Percentiles rank a stretch among this genome's conserved stretches.
Conservation (phyloP, 1,140 invertebrate genomes). For the Hermetia illucens region DNA sequence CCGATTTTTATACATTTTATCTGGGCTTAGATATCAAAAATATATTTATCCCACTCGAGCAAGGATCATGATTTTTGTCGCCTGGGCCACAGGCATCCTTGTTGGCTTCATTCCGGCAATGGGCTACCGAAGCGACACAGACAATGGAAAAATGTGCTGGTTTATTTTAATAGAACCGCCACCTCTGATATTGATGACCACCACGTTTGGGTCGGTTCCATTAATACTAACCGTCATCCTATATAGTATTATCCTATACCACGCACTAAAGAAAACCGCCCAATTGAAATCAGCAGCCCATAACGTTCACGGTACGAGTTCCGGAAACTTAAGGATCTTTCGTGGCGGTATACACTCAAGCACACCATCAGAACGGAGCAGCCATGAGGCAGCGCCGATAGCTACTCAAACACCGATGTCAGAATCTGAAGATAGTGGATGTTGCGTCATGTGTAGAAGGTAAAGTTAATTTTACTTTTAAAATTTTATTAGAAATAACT, state of each 20-base stretch:
- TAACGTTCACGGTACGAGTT: too few species aligned
- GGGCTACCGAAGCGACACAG: too few species aligned
- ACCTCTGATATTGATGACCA: constrained; percentile 35
- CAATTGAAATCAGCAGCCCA: constrained; percentile 5
- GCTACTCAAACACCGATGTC: too few species aligned
- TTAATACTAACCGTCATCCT: constrained; percentile 33
- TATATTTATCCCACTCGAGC: constrained; percentile 37
- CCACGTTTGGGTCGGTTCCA: constrained; percentile 34
- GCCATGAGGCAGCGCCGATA: constrained; percentile 2
- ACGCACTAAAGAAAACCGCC: constrained; percentile 32
- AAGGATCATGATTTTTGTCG: constrained; percentile 31
- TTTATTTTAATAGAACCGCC: constrained; percentile 34
- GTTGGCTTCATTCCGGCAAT: constrained; percentile 37
- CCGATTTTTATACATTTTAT: constrained; percentile 39
- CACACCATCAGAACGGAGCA: background rate
- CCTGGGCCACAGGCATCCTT: constrained; percentile 37
- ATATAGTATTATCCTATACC: constrained; percentile 36
- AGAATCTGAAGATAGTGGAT: too few species aligned
- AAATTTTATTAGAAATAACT: too few species aligned
- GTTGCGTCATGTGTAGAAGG: too few species aligned
- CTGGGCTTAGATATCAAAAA: constrained; percentile 38
- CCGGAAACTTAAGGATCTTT: constrained; percentile 12
- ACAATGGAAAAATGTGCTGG: constrained; percentile 31
- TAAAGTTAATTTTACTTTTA: too few species aligned
- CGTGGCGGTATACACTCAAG: constrained; percentile 8